Conservation (phyloP, 2,113 vertebrate species). For the Excalfactoria chinensis region DNA sequence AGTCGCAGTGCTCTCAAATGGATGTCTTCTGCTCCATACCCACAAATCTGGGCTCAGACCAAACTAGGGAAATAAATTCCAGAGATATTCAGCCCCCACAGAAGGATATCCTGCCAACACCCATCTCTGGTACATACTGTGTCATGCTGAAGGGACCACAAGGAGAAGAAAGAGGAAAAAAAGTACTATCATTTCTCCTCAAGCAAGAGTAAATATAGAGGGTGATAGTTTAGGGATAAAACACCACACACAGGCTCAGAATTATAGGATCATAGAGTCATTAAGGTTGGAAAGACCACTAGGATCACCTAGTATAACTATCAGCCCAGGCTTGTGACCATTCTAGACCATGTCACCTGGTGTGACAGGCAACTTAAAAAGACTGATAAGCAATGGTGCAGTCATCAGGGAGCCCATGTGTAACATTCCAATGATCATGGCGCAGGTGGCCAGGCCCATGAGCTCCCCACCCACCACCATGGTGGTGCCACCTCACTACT, state of each 20-base stretch:
- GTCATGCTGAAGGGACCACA: not conserved
- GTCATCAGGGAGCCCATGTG: fast-evolving
- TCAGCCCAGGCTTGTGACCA: too few species aligned
- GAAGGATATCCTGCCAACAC: not conserved
- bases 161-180: not conserved
- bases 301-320: too few species aligned
- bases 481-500: not conserved
- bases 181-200: not conserved
- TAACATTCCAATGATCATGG: fast-evolving
- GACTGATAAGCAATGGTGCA: not conserved
- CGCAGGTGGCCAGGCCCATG: fast-evolving
- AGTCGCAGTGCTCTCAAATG: not conserved
- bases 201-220: not conserved
- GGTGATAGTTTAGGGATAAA: not conserved
- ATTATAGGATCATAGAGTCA: too few species aligned
- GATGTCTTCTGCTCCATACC: not conserved
- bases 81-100: not conserved
- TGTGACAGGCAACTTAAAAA: not conserved
- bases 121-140: not conserved
- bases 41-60: not conserved
- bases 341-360: too few species aligned
- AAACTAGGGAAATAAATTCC: constrained; percentile 3
- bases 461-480: not conserved
- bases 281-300: too few species aligned
- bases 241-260: not conserved